Evolutionary conservation across 1,140 invertebrate genomes (phyloP).

Genomic region (Heliconius congener): DNA sequence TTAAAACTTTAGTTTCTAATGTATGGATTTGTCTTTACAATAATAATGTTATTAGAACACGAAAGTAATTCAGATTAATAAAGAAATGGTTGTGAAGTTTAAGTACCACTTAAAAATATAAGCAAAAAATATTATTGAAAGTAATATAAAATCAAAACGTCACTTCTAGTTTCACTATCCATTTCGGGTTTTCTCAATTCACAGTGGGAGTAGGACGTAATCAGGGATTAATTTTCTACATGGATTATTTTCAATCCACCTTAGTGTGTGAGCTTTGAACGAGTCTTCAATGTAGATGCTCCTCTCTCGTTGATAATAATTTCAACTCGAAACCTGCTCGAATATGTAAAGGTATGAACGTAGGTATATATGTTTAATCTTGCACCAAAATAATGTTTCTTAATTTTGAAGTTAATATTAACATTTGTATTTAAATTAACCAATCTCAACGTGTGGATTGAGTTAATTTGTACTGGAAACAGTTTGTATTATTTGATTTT

Average conservation of each 20-base stretch:
- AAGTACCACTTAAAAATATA: too few species aligned
- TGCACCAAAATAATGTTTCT: background rate
- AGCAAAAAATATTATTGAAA: too few species aligned
- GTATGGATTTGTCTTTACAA: too few species aligned
- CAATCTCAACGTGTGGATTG: background rate
- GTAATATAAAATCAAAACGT: background rate
- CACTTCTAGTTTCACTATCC: background rate
- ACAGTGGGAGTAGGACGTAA: conserved; percentile 65
- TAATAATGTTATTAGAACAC: too few species aligned
- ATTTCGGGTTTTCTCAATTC: conserved; percentile 51
- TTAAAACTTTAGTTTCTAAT: too few species aligned
- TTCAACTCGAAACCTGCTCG: conserved; percentile 39
- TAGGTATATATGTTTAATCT: background rate
- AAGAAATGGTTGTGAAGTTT: too few species aligned
- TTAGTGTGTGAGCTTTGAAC: conserved; percentile 67
- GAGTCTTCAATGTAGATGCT: conserved; percentile 68
- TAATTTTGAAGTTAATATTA: background rate
- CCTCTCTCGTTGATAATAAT: conserved; percentile 50
- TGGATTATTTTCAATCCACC: conserved; percentile 79
- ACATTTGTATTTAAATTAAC: background rate
- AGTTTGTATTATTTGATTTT: too few species aligned
- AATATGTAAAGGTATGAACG: background rate
- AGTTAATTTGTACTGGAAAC: too few species aligned
- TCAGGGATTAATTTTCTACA: conserved; percentile 81
- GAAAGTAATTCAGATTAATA: too few species aligned